Percentiles rank a stretch among this genome's conserved stretches.
These are phyloP conservation scores for Amblyopsis rosae DNA, from an alignment of 2,113 vertebrate genomes.

Conservation along the genomic window DNA sequence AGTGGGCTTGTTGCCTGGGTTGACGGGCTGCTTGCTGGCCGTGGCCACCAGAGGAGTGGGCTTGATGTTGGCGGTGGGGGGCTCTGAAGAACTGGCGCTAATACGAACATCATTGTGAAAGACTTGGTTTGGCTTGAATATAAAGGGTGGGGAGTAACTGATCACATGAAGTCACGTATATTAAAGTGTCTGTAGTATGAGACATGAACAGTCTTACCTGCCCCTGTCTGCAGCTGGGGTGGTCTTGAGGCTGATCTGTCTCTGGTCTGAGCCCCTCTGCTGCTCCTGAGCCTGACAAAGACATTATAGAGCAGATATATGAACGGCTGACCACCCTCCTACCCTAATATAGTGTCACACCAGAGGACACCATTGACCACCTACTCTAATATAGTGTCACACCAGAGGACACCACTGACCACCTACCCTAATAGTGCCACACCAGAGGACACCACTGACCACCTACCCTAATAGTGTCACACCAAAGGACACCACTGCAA, in stretches of 20 bases:
- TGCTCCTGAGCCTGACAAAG: constrained; percentile 86
- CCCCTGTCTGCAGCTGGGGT: constrained; percentile 91
- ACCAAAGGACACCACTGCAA: too few relatives aligned
- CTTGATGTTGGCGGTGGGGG: constrained; percentile 97
- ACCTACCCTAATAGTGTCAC: too few relatives aligned
- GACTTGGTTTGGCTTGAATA: neutral
- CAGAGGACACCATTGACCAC: too few relatives aligned
- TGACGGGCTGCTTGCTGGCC: constrained; percentile 90
- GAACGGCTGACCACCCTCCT: too few relatives aligned
- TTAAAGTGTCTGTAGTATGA: too few relatives aligned
- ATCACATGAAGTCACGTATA: neutral
- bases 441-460: too few relatives aligned
- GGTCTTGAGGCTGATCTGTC: constrained; percentile 91
- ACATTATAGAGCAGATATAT: constrained; percentile 4
- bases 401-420: too few relatives aligned
- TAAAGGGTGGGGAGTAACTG: neutral
- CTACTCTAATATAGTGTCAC: too few relatives aligned
- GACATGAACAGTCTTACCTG: constrained; percentile 77
- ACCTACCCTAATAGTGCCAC: too few relatives aligned
- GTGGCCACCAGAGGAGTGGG: constrained; percentile 94
- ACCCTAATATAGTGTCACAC: too few relatives aligned
- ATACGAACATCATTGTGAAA: neutral
- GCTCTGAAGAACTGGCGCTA: constrained; percentile 91
- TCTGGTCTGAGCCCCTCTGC: constrained; percentile 82
- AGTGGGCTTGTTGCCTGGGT: constrained; percentile 92